Evolutionary conservation across 2,113 vertebrate genomes (phyloP).

Genomic region (Dipodomys ordii): DNA sequence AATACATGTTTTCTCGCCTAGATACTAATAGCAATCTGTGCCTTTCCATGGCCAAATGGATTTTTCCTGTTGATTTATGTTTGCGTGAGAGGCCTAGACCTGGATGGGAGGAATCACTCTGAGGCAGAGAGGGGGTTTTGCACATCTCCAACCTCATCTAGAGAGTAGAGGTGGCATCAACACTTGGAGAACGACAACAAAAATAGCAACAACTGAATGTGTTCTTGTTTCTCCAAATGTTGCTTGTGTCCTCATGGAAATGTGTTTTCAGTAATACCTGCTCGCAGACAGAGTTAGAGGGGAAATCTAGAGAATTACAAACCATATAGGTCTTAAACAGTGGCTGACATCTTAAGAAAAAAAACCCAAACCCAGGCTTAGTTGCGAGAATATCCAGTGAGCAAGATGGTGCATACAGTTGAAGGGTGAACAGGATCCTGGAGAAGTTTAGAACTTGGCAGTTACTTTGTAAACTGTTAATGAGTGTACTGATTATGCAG

Average conservation of each 20-base stretch:
- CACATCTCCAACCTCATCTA: too few relatives aligned
- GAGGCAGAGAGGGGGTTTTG: neutral
- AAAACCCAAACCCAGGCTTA: neutral
- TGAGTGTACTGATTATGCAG: conserved; percentile 50
- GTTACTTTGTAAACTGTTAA: conserved; percentile 59
- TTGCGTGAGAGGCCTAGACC: neutral
- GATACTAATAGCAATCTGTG: neutral
- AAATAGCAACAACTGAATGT: neutral
- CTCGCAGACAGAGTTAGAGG: neutral
- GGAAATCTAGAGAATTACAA: neutral
- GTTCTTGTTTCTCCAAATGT: neutral
- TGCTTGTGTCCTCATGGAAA: neutral
- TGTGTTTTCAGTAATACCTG: neutral
- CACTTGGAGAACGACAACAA: neutral
- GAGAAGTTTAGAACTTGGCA: conserved; percentile 50
- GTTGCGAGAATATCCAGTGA: neutral
- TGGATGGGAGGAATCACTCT: neutral
- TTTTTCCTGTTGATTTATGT: neutral
- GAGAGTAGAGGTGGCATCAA: neutral
- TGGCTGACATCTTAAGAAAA: neutral
- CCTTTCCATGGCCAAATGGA: neutral
- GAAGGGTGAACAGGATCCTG: conserved; percentile 19
- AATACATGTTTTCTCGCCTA: neutral
- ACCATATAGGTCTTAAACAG: neutral
- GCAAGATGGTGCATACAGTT: conserved; percentile 23